Evolutionary conservation across 2,888 invertebrate genomes (phyloP).

Genomic region (Cantharis rufa): DNA sequence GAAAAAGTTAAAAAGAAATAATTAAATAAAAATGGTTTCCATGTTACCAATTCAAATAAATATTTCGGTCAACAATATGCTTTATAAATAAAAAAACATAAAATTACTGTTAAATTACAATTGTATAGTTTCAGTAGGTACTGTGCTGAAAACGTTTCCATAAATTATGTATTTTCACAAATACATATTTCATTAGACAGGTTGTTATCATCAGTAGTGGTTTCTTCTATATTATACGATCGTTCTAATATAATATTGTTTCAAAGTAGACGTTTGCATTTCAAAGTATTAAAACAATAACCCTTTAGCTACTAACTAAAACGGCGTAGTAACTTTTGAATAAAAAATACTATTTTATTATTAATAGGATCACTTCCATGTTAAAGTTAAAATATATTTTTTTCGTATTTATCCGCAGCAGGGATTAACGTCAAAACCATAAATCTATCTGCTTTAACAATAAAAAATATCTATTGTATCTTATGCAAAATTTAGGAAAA

Average conservation of each 20-base stretch:
- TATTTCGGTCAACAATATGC: neutral
- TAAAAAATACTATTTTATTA: neutral
- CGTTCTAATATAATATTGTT: neutral
- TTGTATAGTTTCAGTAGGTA: neutral
- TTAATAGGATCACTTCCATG: neutral
- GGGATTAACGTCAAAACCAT: neutral
- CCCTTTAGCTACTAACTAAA: neutral
- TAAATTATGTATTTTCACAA: neutral
- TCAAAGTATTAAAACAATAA: neutral
- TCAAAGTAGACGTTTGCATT: neutral
- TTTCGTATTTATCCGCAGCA: neutral
- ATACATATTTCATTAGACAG: neutral
- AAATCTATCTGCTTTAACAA: neutral
- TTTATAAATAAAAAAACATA: neutral
- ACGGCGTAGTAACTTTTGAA: neutral
- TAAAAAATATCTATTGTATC: neutral
- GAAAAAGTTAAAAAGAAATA: neutral
- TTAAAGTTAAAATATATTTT: neutral
- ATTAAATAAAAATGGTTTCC: neutral
- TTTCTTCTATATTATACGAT: neutral
- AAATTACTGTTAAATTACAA: neutral
- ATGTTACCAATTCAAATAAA: neutral
- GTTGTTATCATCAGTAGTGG: neutral
- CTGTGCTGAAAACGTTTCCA: neutral
- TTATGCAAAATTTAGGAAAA: neutral